Conservation (phyloP, 2,888 invertebrate species). For the Geotrupes spiniger region DNA sequence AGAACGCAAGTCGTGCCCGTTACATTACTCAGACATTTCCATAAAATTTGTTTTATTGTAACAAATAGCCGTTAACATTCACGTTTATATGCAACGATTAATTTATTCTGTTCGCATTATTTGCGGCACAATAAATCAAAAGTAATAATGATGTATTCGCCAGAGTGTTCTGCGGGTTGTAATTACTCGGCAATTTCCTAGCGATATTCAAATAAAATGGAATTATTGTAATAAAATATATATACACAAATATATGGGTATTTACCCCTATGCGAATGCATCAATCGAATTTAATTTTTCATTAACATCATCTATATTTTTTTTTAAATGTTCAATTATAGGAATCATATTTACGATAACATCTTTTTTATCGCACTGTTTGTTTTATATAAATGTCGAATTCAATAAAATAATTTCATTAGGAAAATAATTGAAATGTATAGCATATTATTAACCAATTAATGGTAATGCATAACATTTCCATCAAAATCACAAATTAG, state of each 20-base stretch:
- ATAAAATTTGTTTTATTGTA: no score
- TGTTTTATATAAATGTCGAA: no score
- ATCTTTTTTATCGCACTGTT: no score
- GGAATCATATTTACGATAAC: no score
- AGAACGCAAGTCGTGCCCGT: no score
- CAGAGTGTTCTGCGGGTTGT: conserved; percentile 9
- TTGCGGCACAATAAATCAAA: conserved; percentile 12
- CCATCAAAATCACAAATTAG: no score
- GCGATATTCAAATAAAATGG: neutral
- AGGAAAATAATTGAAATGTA: no score
- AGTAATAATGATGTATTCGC: conserved; percentile 12
- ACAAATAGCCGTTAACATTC: conserved; percentile 1
- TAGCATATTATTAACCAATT: no score
- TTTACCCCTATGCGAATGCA: neutral
- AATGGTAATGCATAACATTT: no score
- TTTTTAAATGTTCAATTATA: no score
- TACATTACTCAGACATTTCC: no score
- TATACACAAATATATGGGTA: conserved; percentile 7
- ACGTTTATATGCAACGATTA: neutral
- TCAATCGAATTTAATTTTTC: conserved; percentile 1
- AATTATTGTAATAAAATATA: neutral
- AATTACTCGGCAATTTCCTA: conserved; percentile 11
- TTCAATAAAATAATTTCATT: no score
- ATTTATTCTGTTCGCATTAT: conserved; percentile 10
- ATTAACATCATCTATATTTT: neutral